Percentiles rank a stretch among this genome's conserved stretches.
Evolutionary conservation across 2,888 invertebrate genomes (phyloP).

Genomic region (Synergus umbraculus): DNA sequence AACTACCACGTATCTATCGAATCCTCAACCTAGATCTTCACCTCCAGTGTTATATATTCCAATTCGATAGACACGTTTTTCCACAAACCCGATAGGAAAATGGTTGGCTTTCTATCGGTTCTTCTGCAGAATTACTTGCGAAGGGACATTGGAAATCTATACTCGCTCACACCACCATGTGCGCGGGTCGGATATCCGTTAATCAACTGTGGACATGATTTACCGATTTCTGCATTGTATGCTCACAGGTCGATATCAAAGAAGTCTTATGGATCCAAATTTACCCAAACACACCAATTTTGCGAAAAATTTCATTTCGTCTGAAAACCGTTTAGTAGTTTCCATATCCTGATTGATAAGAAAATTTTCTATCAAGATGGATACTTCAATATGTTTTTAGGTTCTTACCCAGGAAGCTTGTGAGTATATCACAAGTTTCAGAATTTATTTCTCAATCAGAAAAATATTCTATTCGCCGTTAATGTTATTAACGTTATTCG

Average conservation of each 20-base stretch:
- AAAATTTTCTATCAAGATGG: no score
- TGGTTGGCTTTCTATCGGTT: constrained; percentile 60
- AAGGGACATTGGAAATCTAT: constrained; percentile 28
- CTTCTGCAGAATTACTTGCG: constrained; percentile 54
- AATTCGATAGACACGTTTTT: constrained; percentile 68
- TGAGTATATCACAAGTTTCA: no score
- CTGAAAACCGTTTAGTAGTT: neutral
- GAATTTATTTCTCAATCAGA: no score
- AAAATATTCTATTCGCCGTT: no score
- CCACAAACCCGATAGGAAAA: constrained; percentile 66
- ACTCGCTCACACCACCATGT: neutral
- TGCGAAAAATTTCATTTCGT: neutral
- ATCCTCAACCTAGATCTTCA: constrained; percentile 56
- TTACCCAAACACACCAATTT: neutral
- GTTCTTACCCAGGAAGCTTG: no score
- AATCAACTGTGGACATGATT: constrained; percentile 20
- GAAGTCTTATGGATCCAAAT: neutral
- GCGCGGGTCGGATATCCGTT: constrained; percentile 10
- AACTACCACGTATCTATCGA: constrained; percentile 55
- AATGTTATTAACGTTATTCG: no score
- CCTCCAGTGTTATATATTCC: constrained; percentile 63
- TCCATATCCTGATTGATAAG: no score
- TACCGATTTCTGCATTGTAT: neutral
- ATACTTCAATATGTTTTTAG: no score
- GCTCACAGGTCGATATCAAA: neutral